These are phyloP conservation scores for Fulmarus glacialis DNA, from an alignment of 2,113 vertebrate genomes.

Conservation along the genomic window DNA sequence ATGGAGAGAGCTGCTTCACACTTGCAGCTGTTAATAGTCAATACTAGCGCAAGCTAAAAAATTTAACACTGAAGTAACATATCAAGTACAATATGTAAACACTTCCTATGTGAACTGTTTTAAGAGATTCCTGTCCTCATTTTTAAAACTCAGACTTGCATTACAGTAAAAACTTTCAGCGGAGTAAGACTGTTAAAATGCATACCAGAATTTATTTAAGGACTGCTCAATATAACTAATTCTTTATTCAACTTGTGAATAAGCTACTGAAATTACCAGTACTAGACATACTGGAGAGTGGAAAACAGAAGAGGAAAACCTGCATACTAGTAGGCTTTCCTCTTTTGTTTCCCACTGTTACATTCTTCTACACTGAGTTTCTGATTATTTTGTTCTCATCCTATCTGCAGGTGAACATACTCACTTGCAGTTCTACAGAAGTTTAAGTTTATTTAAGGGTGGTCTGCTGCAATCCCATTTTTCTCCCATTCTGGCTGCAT, in stretches of 20 bases:
- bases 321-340: background rate
- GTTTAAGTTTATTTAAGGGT: background rate
- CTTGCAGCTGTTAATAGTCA: background rate
- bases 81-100: background rate
- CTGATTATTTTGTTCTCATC: background rate
- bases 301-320: background rate
- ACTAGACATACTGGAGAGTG: background rate
- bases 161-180: background rate
- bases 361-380: background rate
- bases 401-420: background rate
- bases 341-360: background rate
- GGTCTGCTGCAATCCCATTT: background rate
- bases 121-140: background rate
- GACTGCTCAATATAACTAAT: background rate
- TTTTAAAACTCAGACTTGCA: background rate
- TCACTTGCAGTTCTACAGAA: rapidly evolving
- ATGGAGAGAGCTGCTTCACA: background rate
- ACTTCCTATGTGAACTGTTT: background rate
- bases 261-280: background rate
- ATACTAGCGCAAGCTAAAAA: background rate
- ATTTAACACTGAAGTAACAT: background rate
- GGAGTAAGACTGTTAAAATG: background rate
- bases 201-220: background rate
- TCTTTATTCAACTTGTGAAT: background rate
- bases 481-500: background rate